Evolutionary conservation across 2,888 invertebrate genomes (phyloP), one percentile per base, ranked within the genome.

Genomic region (Lasioglossum pauxillum): DNA sequence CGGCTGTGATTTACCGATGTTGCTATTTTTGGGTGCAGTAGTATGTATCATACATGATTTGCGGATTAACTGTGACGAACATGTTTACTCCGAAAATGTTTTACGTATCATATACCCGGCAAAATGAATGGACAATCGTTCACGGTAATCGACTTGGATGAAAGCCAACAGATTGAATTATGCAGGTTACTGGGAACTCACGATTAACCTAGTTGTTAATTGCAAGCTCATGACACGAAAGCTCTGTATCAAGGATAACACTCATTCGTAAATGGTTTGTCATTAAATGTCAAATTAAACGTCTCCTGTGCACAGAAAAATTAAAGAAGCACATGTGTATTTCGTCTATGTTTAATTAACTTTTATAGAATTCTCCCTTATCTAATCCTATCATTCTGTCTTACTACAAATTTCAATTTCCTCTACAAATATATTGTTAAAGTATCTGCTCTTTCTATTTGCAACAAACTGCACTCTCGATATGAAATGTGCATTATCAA

Each of bases 121-220:
- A 16, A 60, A 69, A 73, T 73, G 53, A 74, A 77, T 74, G 53
- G 38, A 27, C 69, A 71, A 71, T 75, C 69, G 31, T 38, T 46
- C 64, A 53, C 75, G 83, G 49, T 83, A 83, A 84, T 71, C 78
- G 78, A 75, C n/a, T 83, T 84, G 83, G 84, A 83, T 35, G 31
- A 71, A 60, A 71, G 84, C 78, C 84, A 84, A 75, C 60, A n/a
- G 69, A 71, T 75, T 44, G 71, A 78, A 78, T 78, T 60, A 83
- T 78, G 41, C 82, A 77, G 16, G 57, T 38, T 78, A 60, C 49
- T n/a, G 3, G n/a, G 38, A 31, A 80, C n/a, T 57, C 76, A 35
- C 46, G 76, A 77, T 80, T 73, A 77, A 83, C 76, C 81, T 69
- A 80, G 49, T 80, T 83, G 73, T 76, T 81, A 81, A 83, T 83